Evolutionary conservation across 2,113 vertebrate genomes (phyloP).

Genomic region (Pachypanchax playfairii): DNA sequence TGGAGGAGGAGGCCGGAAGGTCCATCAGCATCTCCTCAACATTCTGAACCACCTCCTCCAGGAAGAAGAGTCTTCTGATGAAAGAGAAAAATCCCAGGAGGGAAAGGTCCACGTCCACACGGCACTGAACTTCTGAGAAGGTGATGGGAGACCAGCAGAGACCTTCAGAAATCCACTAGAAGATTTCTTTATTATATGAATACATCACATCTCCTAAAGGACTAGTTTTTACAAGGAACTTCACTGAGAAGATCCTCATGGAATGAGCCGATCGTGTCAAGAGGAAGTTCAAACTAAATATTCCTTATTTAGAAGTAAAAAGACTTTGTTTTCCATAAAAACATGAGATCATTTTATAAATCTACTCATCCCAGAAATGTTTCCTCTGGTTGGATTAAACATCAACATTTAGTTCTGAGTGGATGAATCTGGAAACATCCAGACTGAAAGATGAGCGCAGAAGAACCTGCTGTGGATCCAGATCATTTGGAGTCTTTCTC

Average conservation of each 20-base stretch:
- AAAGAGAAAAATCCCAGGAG: slow-evolving; percentile 35
- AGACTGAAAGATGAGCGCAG: not conserved
- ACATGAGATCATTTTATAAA: too few relatives aligned
- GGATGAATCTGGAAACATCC: not conserved
- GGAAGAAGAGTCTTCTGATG: slow-evolving; percentile 73
- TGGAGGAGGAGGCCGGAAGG: slow-evolving; percentile 16
- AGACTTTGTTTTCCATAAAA: not conserved
- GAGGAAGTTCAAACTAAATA: too few relatives aligned
- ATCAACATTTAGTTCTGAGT: not conserved
- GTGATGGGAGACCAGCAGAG: not conserved
- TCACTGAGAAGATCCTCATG: too few relatives aligned
- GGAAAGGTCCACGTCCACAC: slow-evolving; percentile 58
- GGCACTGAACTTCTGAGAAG: slow-evolving; percentile 68
- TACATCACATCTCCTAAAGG: not conserved
- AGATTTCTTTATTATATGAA: not conserved
- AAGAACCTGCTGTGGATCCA: slow-evolving; percentile 2
- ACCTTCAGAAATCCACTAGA: not conserved
- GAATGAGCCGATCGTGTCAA: too few relatives aligned
- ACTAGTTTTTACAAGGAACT: not conserved
- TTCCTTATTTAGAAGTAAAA: not conserved
- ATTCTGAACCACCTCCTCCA: slow-evolving; percentile 83
- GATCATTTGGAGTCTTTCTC: not conserved
- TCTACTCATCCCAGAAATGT: too few relatives aligned
- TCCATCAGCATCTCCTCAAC: slow-evolving; percentile 74
- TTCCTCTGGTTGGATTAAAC: too few relatives aligned